Evolutionary conservation across 2,113 vertebrate species (phyloP), one percentile per base, ranked within the genome.

Genomic region (Ctenodactylus gundi): DNA sequence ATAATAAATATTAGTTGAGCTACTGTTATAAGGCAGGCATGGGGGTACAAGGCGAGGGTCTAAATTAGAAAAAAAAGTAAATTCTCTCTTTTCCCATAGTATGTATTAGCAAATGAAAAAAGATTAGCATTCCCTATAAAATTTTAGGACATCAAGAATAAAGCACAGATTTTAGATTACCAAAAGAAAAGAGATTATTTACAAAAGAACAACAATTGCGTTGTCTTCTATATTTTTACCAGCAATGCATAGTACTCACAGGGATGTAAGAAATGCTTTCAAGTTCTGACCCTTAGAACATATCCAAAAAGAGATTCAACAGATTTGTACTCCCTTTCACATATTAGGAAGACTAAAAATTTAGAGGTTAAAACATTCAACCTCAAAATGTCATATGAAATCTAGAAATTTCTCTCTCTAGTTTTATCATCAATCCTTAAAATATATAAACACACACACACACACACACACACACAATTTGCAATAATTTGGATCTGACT

Each of bases 31-130:
- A 25, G 27, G 65, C 5, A 62, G 55, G 6, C 14, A 51, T 10
- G 3, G 9, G 51, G n/a, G 2, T 75, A 0, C 8, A 41, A 85
- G 21, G n/a, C 27, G 3, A 18, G 51, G 3, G 46, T n/a, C n/a
- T n/a, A 4, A 60, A 8, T 70, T 41, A 34, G 11, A 75, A 60
- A 9, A 70, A 12, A 85, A 25, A 68, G 34, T 18, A 17, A 83
- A 85, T 7, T 64, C 39, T 8, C 10, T 34, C 27, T 57, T 27
- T 86, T 31, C 21, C 44, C 1, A 29, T 27, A n/a, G 80, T 76
- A 53, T 21, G 44, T 51, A 72, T 44, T 55, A 86, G 10, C n/a
- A 23, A 91, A 21, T 60, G 39, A n/a, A 7, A 65, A 77, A 67
- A 65, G 1, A 2, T 23, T 17, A 49, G 23, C 21, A 31, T 21